Percentiles rank a stretch among this genome's conserved stretches.
Evolutionary conservation across 2,113 vertebrate species (phyloP).

Genomic region (Mus pahari): DNA sequence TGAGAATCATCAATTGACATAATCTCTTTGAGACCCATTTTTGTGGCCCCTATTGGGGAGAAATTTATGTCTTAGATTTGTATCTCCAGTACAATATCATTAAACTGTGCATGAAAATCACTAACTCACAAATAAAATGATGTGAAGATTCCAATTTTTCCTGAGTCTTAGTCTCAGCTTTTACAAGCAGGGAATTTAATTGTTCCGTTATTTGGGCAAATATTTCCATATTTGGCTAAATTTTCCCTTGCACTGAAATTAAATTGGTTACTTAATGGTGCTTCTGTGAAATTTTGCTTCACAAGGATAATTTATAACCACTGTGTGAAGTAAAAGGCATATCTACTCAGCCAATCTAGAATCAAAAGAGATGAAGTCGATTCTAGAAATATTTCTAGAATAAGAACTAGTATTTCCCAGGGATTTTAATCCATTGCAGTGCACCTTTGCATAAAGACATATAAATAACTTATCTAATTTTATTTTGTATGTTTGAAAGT

Average conservation of each 20-base stretch:
- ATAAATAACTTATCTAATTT: not conserved
- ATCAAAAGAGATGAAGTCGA: not conserved
- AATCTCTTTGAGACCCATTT: conserved; percentile 45
- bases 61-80: not conserved
- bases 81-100: not conserved
- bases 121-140: conserved; percentile 55
- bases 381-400: conserved; percentile 14
- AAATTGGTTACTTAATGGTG: conserved; percentile 31
- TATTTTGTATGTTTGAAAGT: not conserved
- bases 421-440: not conserved
- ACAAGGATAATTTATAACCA: conserved; percentile 26
- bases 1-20: conserved; percentile 48
- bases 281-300: conserved; percentile 24
- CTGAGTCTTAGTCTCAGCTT: conserved; percentile 3
- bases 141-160: conserved; percentile 1
- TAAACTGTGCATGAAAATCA: not conserved
- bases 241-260: conserved; percentile 34
- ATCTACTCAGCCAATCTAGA: not conserved
- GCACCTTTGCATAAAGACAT: not conserved
- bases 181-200: conserved; percentile 51
- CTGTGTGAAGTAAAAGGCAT: not conserved
- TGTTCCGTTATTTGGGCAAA: conserved; percentile 55
- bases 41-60: not conserved
- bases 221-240: conserved; percentile 63
- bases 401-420: not conserved